Conservation (phyloP, 2,113 vertebrate species). For the Muntiacus reevesi region DNA sequence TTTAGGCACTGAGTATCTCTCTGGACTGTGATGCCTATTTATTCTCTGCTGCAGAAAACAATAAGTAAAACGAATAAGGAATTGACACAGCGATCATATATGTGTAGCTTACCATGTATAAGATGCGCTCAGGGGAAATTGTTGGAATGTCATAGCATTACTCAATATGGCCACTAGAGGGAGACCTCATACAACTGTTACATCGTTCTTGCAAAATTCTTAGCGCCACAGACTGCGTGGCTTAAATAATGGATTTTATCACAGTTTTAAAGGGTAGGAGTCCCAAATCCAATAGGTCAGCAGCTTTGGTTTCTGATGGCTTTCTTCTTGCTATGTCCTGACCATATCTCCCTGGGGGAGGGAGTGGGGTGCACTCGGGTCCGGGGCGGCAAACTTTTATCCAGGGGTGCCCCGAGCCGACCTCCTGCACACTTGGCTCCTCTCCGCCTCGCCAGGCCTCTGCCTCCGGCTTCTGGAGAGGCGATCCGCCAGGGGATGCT, state of each 20-base stretch:
- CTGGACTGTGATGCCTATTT: neutral
- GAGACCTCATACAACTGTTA: neutral
- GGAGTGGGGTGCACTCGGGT: neutral
- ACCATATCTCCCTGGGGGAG: neutral
- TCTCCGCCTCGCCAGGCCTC: neutral
- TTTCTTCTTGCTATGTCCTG: neutral
- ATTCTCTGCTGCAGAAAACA: neutral
- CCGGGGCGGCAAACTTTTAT: neutral
- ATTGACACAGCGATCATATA: neutral
- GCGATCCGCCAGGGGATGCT: fast-evolving
- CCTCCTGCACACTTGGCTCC: neutral
- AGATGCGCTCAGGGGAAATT: neutral
- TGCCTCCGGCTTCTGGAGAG: fast-evolving
- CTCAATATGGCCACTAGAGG: constrained; percentile 53
- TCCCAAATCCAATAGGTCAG: neutral
- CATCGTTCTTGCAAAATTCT: neutral
- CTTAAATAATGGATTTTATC: neutral
- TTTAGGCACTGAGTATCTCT: neutral
- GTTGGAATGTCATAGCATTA: neutral
- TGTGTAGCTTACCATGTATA: neutral
- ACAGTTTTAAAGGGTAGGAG: neutral
- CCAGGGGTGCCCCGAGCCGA: too few species aligned
- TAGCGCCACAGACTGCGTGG: neutral
- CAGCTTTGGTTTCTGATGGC: neutral
- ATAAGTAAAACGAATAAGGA: neutral